phyloP scores from a whole-genome alignment of 2,797 vertebrate genomes.

The Vipera latastei region DNA sequence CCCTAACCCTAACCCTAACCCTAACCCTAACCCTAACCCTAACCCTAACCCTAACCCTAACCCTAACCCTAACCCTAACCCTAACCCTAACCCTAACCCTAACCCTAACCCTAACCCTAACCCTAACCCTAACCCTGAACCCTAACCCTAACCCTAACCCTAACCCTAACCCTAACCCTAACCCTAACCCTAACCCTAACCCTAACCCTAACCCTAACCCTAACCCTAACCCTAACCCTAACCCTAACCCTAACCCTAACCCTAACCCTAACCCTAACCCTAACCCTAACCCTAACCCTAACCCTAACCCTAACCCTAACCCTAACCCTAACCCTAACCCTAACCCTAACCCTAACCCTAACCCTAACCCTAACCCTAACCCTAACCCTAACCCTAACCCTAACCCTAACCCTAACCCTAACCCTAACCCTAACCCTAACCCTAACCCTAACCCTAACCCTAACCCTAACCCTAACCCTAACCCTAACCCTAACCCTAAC shows the following conservation, averaged over 20 bases:
- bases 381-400: not conserved
- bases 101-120: conserved; percentile 26
- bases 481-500: not conserved
- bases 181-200: conserved; percentile 22
- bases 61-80: no score
- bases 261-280: no score
- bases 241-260: no score
- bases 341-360: not conserved
- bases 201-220: conserved; percentile 20
- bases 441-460: not conserved
- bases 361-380: not conserved
- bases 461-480: not conserved
- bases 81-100: no score
- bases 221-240: conserved; percentile 6
- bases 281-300: no score
- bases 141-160: conserved; percentile 11
- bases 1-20: no score
- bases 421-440: not conserved
- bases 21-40: no score
- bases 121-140: not conserved
- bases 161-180: conserved; percentile 28
- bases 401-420: not conserved
- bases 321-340: no score
- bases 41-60: no score
- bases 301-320: no score